Percentiles rank a stretch among this genome's conserved stretches.
Evolutionary conservation across 2,797 vertebrate genomes (phyloP).

Genomic region (Parauchenoglanis punctatus): DNA sequence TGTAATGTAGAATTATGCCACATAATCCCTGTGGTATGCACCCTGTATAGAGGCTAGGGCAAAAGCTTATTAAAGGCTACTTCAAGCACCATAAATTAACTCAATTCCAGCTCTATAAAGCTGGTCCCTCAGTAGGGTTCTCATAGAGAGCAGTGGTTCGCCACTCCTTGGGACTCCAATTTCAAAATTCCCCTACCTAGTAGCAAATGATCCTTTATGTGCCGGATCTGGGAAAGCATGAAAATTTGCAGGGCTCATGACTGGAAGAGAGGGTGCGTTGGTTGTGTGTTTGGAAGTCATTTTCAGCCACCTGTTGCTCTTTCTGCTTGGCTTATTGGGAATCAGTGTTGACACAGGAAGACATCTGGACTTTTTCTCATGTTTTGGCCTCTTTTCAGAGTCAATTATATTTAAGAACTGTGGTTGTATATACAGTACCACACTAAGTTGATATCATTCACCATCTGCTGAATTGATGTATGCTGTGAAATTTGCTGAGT

Average conservation of each 20-base stretch:
- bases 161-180: not conserved
- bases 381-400: not conserved
- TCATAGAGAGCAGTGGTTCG: not conserved
- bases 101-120: not conserved
- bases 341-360: not conserved
- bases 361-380: conserved; percentile 7
- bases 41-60: not conserved
- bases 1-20: not conserved
- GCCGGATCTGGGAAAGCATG: not conserved
- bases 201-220: not conserved
- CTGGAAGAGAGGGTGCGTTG: not conserved
- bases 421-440: not conserved
- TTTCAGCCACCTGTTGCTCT: not conserved
- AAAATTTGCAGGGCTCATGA: not conserved
- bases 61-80: not conserved
- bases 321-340: not conserved
- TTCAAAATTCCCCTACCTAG: not conserved
- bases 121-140: not conserved
- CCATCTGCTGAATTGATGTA: not conserved
- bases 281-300: not conserved
- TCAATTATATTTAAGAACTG: not conserved
- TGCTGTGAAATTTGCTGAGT: not conserved
- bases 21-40: not conserved
- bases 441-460: not conserved
- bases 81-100: not conserved